phyloP scores from a whole-genome alignment of 2,888 invertebrate genomes.

The Drosophila cognata region DNA sequence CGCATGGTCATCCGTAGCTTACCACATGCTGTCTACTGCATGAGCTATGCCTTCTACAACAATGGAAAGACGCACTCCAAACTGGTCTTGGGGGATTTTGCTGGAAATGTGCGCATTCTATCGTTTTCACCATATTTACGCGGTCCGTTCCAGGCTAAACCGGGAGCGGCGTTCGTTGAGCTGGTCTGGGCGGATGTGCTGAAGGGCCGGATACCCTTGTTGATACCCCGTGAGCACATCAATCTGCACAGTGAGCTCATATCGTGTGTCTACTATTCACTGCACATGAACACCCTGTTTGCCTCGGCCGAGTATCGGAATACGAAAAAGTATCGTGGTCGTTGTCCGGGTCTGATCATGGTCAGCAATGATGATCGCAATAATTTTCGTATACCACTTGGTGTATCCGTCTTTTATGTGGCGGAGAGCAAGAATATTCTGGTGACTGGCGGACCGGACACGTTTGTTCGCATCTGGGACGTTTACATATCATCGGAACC shows the following conservation, averaged over 20 bases:
- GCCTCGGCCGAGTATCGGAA: slow-evolving; percentile 88
- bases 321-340: slow-evolving; percentile 81
- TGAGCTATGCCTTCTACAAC: slow-evolving; percentile 80
- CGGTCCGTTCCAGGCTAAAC: slow-evolving; percentile 90
- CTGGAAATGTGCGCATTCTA: slow-evolving; percentile 89
- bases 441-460: slow-evolving; percentile 91
- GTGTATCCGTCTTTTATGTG: slow-evolving; percentile 88
- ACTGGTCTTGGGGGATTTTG: slow-evolving; percentile 90
- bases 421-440: slow-evolving; percentile 87
- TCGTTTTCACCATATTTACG: slow-evolving; percentile 87
- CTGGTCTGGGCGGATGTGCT: slow-evolving; percentile 87
- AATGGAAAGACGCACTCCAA: slow-evolving; percentile 82
- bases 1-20: slow-evolving; percentile 89
- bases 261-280: slow-evolving; percentile 89
- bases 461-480: slow-evolving; percentile 91
- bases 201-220: slow-evolving; percentile 85
- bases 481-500: slow-evolving; percentile 90
- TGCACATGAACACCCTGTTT: slow-evolving; percentile 88
- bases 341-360: slow-evolving; percentile 80
- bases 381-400: slow-evolving; percentile 83
- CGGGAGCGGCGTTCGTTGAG: slow-evolving; percentile 87
- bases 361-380: slow-evolving; percentile 74
- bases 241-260: slow-evolving; percentile 89
- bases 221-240: slow-evolving; percentile 86
- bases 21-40: slow-evolving; percentile 80